Conservation (phyloP, 2,797 vertebrate genomes). For the Pelobates cultripes region DNA sequence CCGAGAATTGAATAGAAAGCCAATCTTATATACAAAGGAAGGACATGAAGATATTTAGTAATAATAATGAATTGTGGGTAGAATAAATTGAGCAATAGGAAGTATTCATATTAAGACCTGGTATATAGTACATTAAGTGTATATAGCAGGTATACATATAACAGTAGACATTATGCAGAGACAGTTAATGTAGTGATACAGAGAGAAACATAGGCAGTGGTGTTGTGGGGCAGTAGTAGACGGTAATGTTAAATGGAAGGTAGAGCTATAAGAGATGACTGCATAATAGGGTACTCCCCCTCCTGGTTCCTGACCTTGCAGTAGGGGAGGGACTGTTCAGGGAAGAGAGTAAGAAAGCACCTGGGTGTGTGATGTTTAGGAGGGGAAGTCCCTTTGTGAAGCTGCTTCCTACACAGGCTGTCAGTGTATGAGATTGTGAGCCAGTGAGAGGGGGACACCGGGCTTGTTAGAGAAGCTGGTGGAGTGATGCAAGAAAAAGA, state of each 20-base stretch:
- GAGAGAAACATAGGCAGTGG: too few species aligned
- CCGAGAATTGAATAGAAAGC: too few species aligned
- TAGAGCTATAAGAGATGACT: constrained; percentile 11
- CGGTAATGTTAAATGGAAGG: neutral
- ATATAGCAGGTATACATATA: too few species aligned
- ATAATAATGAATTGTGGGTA: too few species aligned
- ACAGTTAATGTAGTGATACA: too few species aligned
- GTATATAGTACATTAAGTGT: too few species aligned
- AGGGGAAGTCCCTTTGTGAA: constrained; percentile 48
- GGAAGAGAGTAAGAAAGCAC: constrained; percentile 51
- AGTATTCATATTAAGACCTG: too few species aligned
- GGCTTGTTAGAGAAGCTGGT: constrained; percentile 21
- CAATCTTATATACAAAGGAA: too few species aligned
- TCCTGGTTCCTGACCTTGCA: constrained; percentile 16
- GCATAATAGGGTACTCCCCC: constrained; percentile 4
- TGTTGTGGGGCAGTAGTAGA: too few species aligned
- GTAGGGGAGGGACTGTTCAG: constrained; percentile 39
- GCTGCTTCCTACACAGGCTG: constrained; percentile 47
- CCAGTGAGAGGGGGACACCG: constrained; percentile 32
- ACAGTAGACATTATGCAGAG: too few species aligned
- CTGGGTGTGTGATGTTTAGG: constrained; percentile 45
- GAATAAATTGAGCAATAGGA: too few species aligned
- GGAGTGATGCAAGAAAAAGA: constrained; percentile 10
- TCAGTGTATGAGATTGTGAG: constrained; percentile 8
- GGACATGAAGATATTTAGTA: too few species aligned